phyloP scores from a whole-genome alignment of 2,113 vertebrate genomes.

The Pachypanchax playfairii region DNA sequence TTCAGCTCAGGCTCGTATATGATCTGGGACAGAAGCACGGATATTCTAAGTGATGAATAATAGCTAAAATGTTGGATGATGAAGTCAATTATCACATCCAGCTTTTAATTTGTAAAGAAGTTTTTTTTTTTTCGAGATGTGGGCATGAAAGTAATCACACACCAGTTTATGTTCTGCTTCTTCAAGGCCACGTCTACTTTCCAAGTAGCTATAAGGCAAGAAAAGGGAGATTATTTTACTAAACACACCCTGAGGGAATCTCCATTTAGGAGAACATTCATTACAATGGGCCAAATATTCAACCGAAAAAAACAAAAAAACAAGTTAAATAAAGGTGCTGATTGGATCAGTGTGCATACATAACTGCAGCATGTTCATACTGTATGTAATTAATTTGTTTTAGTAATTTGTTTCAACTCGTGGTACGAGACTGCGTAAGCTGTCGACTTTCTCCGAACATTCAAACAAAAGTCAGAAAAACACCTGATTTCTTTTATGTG shows the following conservation, averaged over 20 bases:
- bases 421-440: neutral
- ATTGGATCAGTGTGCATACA: slow-evolving; percentile 19
- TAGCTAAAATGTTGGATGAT: neutral
- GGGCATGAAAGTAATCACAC: slow-evolving; percentile 18
- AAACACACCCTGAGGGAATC: slow-evolving; percentile 69
- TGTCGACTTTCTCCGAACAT: neutral
- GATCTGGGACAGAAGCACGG: slow-evolving; percentile 9
- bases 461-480: neutral
- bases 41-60: slow-evolving; percentile 22
- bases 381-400: neutral
- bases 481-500: slow-evolving; percentile 34
- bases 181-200: slow-evolving; percentile 54
- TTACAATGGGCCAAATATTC: slow-evolving; percentile 26
- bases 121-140: slow-evolving; percentile 1
- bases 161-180: slow-evolving; percentile 18
- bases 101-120: neutral
- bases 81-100: no score
- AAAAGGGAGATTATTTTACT: slow-evolving; percentile 34
- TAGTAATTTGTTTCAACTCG: slow-evolving; percentile 5
- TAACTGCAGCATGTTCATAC: slow-evolving; percentile 11
- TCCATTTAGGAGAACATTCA: slow-evolving; percentile 63
- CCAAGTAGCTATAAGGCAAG: slow-evolving; percentile 63
- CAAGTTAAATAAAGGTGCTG: slow-evolving; percentile 8
- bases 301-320: neutral
- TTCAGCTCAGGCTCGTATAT: slow-evolving; percentile 24